phyloP scores from a whole-genome alignment of 2,888 invertebrate genomes.

The Rhogogaster chlorosoma region DNA sequence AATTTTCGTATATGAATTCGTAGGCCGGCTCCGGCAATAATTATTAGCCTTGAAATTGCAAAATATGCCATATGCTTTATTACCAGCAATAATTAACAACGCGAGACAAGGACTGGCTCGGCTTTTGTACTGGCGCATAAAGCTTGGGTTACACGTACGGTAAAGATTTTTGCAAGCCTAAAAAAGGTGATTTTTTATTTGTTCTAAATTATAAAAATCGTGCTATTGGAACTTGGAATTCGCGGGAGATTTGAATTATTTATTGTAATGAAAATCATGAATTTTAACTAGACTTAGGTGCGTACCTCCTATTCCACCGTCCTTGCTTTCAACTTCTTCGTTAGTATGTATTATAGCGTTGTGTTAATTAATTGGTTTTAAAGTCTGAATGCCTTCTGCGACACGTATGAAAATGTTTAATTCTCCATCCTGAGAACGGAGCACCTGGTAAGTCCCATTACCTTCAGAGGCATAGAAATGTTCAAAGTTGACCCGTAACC shows the following conservation, averaged over 20 bases:
- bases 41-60: background rate
- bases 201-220: background rate
- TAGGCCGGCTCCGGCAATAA: background rate
- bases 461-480: background rate
- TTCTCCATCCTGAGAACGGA: background rate
- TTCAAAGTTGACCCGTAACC: slow-evolving; percentile 11
- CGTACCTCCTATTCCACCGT: background rate
- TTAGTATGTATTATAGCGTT: background rate
- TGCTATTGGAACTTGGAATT: background rate
- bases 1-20: background rate
- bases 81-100: background rate
- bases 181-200: background rate
- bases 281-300: background rate
- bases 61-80: background rate
- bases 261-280: background rate
- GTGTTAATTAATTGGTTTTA: background rate
- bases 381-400: background rate
- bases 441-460: background rate
- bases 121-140: background rate
- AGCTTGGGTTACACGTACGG: background rate
- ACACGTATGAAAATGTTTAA: slow-evolving; percentile 38
- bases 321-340: slow-evolving; percentile 15
- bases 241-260: background rate
- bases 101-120: background rate
- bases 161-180: background rate